Evolutionary conservation across 2,797 vertebrate species (phyloP).

Genomic region (Coregonus ussuriensis): DNA sequence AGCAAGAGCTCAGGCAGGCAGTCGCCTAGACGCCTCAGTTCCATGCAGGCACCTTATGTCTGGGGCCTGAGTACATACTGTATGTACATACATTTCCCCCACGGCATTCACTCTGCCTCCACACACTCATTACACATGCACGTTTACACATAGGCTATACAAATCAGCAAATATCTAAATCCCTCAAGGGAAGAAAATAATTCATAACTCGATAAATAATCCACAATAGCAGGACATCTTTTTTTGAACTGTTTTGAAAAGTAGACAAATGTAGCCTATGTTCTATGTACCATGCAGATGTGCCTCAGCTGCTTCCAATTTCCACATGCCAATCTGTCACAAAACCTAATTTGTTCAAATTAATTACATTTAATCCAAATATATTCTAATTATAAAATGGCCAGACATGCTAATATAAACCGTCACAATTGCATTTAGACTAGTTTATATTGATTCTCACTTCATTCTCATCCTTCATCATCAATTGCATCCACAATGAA

Average conservation of each 20-base stretch:
- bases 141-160: neutral
- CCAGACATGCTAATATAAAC: neutral
- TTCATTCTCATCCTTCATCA: neutral
- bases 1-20: slow-evolving; percentile 52
- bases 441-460: neutral
- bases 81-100: slow-evolving; percentile 20
- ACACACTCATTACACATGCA: slow-evolving; percentile 11
- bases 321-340: slow-evolving; percentile 39
- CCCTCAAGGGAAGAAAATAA: neutral
- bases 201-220: neutral
- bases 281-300: slow-evolving; percentile 15
- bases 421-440: neutral
- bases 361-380: neutral
- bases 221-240: neutral
- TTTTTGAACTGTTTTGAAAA: neutral
- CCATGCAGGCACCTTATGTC: slow-evolving; percentile 59
- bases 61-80: slow-evolving; percentile 47
- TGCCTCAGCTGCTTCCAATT: neutral
- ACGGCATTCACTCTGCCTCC: slow-evolving; percentile 23
- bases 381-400: neutral
- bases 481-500: neutral
- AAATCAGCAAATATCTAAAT: slow-evolving; percentile 4
- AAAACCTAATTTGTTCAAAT: neutral
- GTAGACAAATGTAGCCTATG: slow-evolving; percentile 41
- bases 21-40: slow-evolving; percentile 59